These are phyloP conservation scores for Epistrophella euchroma DNA, from an alignment of 2,888 invertebrate genomes.

Conservation along the genomic window DNA sequence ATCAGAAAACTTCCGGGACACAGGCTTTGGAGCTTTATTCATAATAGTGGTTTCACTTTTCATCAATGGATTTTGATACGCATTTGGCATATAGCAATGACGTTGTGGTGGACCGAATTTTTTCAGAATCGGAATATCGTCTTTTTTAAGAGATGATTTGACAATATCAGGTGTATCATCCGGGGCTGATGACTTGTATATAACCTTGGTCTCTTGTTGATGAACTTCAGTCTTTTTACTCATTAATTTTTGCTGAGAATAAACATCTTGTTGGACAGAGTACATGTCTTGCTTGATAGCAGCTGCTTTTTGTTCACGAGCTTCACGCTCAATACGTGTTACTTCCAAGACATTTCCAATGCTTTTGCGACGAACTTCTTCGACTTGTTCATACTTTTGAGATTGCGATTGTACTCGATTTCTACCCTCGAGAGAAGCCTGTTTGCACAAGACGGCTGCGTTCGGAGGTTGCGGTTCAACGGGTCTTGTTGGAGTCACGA, in stretches of 20 bases:
- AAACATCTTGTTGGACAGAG: conserved; percentile 66
- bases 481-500: conserved; percentile 69
- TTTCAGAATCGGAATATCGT: conserved; percentile 82
- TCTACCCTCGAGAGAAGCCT: conserved; percentile 63
- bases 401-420: conserved; percentile 77
- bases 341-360: conserved; percentile 79
- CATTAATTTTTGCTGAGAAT: conserved; percentile 52
- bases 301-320: conserved; percentile 63
- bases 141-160: conserved; percentile 82
- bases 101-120: conserved; percentile 83
- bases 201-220: conserved; percentile 59
- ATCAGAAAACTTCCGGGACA: conserved; percentile 55
- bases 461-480: conserved; percentile 48
- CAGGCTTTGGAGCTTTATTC: conserved; percentile 58
- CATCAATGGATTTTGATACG: conserved; percentile 81
- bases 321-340: conserved; percentile 53
- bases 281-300: conserved; percentile 71
- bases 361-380: conserved; percentile 81
- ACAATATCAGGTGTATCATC: conserved; percentile 82
- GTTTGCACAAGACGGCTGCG: conserved; percentile 51
- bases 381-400: conserved; percentile 64
- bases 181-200: conserved; percentile 82
- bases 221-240: conserved; percentile 42
- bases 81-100: conserved; percentile 82
- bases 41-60: conserved; percentile 58